Evolutionary conservation across 2,888 invertebrate genomes (phyloP).

Genomic region (Periphyllus acericola): DNA sequence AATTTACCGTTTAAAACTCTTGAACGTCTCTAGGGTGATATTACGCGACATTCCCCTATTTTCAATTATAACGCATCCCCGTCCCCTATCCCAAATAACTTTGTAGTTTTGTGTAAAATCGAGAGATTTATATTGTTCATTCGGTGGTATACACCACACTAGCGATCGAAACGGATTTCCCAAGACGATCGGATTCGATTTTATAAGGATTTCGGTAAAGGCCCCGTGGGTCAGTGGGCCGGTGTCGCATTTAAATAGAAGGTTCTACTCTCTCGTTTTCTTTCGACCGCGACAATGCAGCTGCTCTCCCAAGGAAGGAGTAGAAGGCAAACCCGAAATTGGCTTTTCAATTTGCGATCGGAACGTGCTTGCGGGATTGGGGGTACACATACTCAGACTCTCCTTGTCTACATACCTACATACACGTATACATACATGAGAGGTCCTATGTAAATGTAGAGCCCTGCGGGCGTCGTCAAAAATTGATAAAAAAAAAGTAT

Average conservation of each 20-base stretch:
- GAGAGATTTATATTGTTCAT: constrained; percentile 54
- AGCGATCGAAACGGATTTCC: constrained; percentile 52
- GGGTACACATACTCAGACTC: neutral
- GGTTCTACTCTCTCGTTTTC: neutral
- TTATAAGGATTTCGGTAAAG: constrained; percentile 40
- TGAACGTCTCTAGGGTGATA: constrained; percentile 57
- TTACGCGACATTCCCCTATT: constrained; percentile 44
- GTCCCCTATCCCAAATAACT: constrained; percentile 27
- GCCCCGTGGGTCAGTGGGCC: constrained; percentile 59
- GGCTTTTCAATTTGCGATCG: constrained; percentile 62
- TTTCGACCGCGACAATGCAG: constrained; percentile 51
- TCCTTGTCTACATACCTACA: neutral
- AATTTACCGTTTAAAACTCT: constrained; percentile 59
- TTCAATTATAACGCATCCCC: constrained; percentile 49
- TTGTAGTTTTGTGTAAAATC: constrained; percentile 52
- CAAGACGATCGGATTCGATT: constrained; percentile 56
- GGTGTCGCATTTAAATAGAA: constrained; percentile 60
- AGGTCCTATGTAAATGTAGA: constrained; percentile 61
- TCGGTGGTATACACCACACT: neutral
- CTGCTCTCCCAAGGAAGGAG: constrained; percentile 29
- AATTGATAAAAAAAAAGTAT: constrained; percentile 58
- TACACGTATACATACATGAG: constrained; percentile 7
- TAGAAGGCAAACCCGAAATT: constrained; percentile 49
- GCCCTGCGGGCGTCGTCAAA: constrained; percentile 61
- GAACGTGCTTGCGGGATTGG: constrained; percentile 55